Evolutionary conservation across 2,113 vertebrate species (phyloP), one percentile per base, ranked within the genome.

Genomic region (Lophius piscatorius): DNA sequence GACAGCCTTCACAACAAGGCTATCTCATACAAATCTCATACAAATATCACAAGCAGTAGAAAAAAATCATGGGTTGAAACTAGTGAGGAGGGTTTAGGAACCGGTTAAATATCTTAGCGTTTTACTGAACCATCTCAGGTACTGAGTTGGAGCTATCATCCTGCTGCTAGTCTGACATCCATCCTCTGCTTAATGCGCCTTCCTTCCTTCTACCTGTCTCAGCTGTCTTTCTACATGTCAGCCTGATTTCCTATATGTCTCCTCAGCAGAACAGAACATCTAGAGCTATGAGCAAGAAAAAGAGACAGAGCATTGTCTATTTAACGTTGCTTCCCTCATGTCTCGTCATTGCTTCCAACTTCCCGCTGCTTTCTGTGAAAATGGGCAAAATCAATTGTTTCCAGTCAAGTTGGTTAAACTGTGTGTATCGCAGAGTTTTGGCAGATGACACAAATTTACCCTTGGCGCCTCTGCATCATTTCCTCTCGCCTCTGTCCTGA

Each of bases 341-440:
- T 21, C 28, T 22, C 21, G 5, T 70, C 66, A 56, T 65, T 65
- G 59, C 65, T 49, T 29, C 48, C 40, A 41, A 38, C 57, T 26
- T 38, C 50, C 63, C 14, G 65, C 76, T 69, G 57, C 58, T 57
- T 70, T 74, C 60, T 33, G 28, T 59, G 72, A 63, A 78, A 74
- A 81, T 29, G 24, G 56, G 36, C 51, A 68, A 76, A 78, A 75
- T 79, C 78, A 59, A 75, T 79, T 74, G 69, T 81, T 80, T 80
- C 69, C 59, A 71, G 70, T 73, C 56, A 59, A 64, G 64, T 65
- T 51, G 70, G 63, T 70, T 73, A 76, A 85, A 79, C 55, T 56
- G 67, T 42, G 69, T 33, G 69, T 36, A 74, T 63, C 62, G 33
- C 74, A 57, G 20, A 77, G 60, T 83, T 82, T 82, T 72, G 67